Evolutionary conservation across 2,113 vertebrate genomes (phyloP).

Genomic region (Corapipo altera): DNA sequence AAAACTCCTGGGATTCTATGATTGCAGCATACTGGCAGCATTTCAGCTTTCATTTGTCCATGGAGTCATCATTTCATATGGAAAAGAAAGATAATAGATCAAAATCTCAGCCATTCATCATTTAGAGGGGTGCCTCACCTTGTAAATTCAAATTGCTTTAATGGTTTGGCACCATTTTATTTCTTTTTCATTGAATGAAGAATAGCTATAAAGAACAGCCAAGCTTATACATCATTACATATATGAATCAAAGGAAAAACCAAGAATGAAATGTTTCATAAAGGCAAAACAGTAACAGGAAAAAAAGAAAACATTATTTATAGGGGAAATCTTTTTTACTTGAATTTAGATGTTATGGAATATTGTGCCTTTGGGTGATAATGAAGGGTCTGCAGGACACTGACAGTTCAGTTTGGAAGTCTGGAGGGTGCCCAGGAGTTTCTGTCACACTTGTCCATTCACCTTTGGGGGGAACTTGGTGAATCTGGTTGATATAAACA

Average conservation of each 20-base stretch:
- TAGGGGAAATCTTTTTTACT: accelerated
- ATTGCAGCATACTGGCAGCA: not conserved
- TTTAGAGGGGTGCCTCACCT: not conserved
- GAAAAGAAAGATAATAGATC: slow-evolving; percentile 17
- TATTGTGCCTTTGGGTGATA: not conserved
- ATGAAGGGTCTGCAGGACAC: not conserved
- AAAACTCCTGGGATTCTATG: not conserved
- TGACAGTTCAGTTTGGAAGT: not conserved
- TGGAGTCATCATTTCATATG: not conserved
- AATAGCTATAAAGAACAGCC: not conserved
- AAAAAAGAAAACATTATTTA: not conserved
- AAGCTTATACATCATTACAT: not conserved
- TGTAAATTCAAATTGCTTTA: slow-evolving; percentile 20
- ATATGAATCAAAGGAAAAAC: not conserved
- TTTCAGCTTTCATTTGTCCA: not conserved
- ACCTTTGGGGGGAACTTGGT: not conserved
- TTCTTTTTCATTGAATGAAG: slow-evolving; percentile 2
- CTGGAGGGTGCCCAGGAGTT: not conserved
- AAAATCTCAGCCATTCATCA: slow-evolving; percentile 15
- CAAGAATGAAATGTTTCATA: not conserved
- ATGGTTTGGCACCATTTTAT: slow-evolving; percentile 18
- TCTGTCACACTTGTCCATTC: not conserved
- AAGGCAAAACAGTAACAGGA: not conserved
- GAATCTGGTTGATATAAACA: not conserved
- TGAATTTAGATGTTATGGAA: not conserved